Percentiles rank a stretch among this genome's conserved stretches.
Evolutionary conservation across 2,113 vertebrate species (phyloP).

Genomic region (Pseudois nayaur): DNA sequence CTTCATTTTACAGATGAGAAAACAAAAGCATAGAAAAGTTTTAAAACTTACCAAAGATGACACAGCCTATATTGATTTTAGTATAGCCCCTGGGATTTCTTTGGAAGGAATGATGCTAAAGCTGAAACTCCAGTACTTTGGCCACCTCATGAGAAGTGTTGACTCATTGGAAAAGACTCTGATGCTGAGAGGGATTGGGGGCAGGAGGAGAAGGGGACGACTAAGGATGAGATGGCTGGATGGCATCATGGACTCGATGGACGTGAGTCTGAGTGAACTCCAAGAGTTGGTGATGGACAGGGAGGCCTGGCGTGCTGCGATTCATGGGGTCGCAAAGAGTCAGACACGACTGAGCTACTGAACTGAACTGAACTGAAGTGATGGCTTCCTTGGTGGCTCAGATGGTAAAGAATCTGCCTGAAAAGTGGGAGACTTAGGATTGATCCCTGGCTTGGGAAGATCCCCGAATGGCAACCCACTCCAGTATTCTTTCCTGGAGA

Average conservation of each 20-base stretch:
- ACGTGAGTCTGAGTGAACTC: too few species aligned
- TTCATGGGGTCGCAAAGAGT: too few species aligned
- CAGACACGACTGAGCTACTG: rapidly evolving
- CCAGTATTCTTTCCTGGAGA: not conserved
- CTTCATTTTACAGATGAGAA: not conserved
- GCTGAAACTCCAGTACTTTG: too few species aligned
- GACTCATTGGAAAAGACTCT: too few species aligned
- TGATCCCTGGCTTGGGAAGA: not conserved
- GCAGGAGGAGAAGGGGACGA: too few species aligned
- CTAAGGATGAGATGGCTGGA: too few species aligned
- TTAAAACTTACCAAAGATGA: not conserved
- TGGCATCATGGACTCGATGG: too few species aligned
- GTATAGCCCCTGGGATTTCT: not conserved
- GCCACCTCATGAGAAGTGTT: too few species aligned
- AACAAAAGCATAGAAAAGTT: not conserved
- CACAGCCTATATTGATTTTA: not conserved
- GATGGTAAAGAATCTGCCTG: not conserved
- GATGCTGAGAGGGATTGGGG: too few species aligned
- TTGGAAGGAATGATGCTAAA: too few species aligned
- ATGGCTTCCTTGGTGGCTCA: not conserved
- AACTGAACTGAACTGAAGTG: too few species aligned
- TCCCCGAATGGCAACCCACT: not conserved
- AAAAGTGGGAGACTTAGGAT: not conserved
- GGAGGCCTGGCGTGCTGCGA: rapidly evolving
- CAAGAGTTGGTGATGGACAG: too few species aligned